A percentile compares a stretch with the other conserved stretches of the same genome.
phyloP scores from a whole-genome alignment of 2,888 invertebrate species.

The Invenusta paracnida region DNA sequence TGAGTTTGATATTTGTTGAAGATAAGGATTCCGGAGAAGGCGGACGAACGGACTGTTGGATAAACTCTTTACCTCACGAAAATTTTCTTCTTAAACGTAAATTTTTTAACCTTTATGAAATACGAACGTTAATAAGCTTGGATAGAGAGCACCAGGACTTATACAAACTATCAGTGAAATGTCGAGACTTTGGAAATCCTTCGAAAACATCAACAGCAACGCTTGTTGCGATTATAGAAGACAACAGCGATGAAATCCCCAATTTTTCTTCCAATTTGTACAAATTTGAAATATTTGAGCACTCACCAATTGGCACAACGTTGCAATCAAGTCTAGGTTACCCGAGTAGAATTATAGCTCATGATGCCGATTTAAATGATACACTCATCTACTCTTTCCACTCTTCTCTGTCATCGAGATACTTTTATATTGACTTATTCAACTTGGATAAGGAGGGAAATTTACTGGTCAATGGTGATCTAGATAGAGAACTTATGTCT shows the following conservation, averaged over 20 bases:
- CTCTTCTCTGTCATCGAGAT: not conserved
- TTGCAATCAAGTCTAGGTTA: not conserved
- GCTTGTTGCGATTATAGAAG: not conserved
- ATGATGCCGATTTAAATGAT: not conserved
- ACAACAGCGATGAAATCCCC: not conserved
- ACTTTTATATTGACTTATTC: not conserved
- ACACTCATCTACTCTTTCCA: not conserved
- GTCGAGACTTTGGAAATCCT: not conserved
- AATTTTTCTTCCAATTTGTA: not conserved
- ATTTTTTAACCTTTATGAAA: not conserved
- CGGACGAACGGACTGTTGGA: not conserved
- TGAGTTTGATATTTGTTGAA: not conserved
- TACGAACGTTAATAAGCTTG: not conserved
- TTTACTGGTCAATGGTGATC: not conserved
- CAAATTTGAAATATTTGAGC: not conserved
- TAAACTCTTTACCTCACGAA: not conserved
- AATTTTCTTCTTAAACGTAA: not conserved
- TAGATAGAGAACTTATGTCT: not conserved
- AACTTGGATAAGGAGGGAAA: not conserved
- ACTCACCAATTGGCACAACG: not conserved
- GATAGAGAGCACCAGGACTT: not conserved
- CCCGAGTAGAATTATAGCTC: not conserved
- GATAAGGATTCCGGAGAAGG: not conserved
- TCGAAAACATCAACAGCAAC: not conserved
- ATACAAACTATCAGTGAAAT: not conserved